A percentile compares a stretch with the other conserved stretches of the same genome.
Conservation (phyloP, 2,888 invertebrate species). For the Leptinotarsa tumamoca region DNA sequence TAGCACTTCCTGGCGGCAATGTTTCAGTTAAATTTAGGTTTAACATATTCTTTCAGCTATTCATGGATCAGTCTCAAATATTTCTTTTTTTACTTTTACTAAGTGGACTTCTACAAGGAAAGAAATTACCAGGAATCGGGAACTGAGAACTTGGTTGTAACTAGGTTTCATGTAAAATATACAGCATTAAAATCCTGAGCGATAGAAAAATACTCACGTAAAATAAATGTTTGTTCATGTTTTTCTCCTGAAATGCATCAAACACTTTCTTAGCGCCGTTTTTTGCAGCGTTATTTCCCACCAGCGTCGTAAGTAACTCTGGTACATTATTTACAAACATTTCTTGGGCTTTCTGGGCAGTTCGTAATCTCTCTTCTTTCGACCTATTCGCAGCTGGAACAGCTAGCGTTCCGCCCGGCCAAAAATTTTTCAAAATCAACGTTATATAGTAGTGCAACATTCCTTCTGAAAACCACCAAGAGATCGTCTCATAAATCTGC, state of each 20-base stretch:
- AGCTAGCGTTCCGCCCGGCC: constrained; percentile 86
- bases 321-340: constrained; percentile 80
- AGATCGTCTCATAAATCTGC: constrained; percentile 88
- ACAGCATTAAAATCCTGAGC: too few relatives aligned
- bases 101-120: too few relatives aligned
- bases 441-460: constrained; percentile 91
- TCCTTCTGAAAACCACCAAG: constrained; percentile 89
- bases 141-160: too few relatives aligned
- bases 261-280: constrained; percentile 89
- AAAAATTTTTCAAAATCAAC: constrained; percentile 86
- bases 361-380: constrained; percentile 76
- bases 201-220: constrained; percentile 76
- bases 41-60: too few relatives aligned
- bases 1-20: too few relatives aligned
- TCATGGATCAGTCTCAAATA: too few relatives aligned
- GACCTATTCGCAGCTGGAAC: constrained; percentile 69
- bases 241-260: constrained; percentile 85
- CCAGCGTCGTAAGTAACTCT: constrained; percentile 84
- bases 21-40: too few relatives aligned
- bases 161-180: too few relatives aligned
- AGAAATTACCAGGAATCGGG: too few relatives aligned
- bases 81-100: too few relatives aligned
- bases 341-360: constrained; percentile 76
- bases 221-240: constrained; percentile 90
- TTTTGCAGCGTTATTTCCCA: constrained; percentile 87